Percentiles rank a stretch among this genome's conserved stretches.
phyloP scores from a whole-genome alignment of 2,888 invertebrate genomes.

The Acanthopleura granulata region DNA sequence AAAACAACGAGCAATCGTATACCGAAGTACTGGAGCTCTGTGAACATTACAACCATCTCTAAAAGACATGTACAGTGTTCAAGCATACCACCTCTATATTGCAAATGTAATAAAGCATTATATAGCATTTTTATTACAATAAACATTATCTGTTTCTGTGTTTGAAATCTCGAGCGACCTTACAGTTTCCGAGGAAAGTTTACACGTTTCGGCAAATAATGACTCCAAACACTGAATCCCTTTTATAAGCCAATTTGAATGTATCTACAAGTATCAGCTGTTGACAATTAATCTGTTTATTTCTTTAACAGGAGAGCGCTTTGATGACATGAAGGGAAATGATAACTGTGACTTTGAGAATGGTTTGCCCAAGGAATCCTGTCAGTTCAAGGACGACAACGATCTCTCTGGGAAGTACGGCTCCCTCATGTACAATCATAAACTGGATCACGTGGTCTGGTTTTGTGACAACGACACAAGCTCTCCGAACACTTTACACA shows the following conservation, averaged over 20 bases:
- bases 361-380: conserved; percentile 29
- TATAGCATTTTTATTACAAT: background rate
- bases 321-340: conserved; percentile 9
- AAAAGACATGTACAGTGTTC: background rate
- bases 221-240: too few species aligned
- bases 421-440: conserved; percentile 29
- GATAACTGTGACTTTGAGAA: conserved; percentile 17
- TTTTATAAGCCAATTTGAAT: background rate
- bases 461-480: conserved; percentile 74
- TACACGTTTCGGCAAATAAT: too few species aligned
- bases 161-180: background rate
- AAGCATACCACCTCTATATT: background rate
- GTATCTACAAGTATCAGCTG: background rate
- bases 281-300: background rate
- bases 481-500: conserved; percentile 66
- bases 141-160: background rate
- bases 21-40: background rate
- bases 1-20: background rate
- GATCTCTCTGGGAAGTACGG: conserved; percentile 16
- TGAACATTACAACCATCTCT: background rate
- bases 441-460: conserved; percentile 68
- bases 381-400: conserved; percentile 23
- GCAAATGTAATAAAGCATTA: background rate
- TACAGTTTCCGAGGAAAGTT: too few species aligned
- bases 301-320: conserved; percentile 14